phyloP scores from a whole-genome alignment of 2,113 vertebrate species.

The Carlito syrichta region DNA sequence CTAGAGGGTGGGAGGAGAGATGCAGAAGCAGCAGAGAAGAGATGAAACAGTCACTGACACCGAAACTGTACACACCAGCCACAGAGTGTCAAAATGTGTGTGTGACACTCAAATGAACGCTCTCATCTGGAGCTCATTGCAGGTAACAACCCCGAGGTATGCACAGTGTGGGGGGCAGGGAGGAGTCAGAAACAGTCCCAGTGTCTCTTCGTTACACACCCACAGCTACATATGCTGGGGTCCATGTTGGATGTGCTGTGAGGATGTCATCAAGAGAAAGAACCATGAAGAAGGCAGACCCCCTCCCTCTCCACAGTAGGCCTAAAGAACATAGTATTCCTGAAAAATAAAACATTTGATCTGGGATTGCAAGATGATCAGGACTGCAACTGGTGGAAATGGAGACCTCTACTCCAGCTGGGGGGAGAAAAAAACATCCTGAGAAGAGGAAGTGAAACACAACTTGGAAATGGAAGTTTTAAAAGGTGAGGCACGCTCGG shows the following conservation, averaged over 20 bases:
- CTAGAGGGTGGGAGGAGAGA: too few relatives aligned
- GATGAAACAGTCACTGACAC: not conserved
- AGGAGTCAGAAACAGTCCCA: not conserved
- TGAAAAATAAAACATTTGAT: not conserved
- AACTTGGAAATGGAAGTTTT: not conserved
- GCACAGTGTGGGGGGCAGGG: accelerated
- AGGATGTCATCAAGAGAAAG: not conserved
- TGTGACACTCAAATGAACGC: accelerated
- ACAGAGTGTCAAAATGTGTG: accelerated
- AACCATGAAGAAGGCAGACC: not conserved
- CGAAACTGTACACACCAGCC: not conserved
- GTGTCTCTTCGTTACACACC: not conserved
- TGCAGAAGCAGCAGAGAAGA: not conserved
- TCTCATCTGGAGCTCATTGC: accelerated
- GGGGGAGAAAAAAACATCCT: not conserved
- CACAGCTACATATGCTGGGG: too few relatives aligned
- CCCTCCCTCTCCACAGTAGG: accelerated
- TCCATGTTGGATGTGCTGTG: accelerated
- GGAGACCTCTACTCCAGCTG: not conserved
- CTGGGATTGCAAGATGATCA: not conserved
- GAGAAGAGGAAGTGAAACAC: not conserved
- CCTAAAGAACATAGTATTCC: accelerated
- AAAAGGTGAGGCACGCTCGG: accelerated
- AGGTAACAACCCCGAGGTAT: not conserved
- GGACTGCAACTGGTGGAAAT: not conserved